Evolutionary conservation across 1,140 invertebrate genomes (phyloP).

Genomic region (Apis cerana): DNA sequence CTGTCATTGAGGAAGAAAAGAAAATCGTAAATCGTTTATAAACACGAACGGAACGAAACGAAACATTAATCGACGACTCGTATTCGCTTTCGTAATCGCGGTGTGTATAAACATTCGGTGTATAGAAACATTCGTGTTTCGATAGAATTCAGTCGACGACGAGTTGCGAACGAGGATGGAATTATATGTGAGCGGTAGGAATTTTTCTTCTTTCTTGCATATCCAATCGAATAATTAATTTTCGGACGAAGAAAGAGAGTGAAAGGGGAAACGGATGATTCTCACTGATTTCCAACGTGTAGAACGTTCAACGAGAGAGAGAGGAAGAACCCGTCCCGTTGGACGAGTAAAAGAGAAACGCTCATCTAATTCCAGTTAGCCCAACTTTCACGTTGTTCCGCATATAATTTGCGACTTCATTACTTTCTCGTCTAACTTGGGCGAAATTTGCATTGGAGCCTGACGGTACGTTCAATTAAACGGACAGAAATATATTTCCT

Average conservation of each 20-base stretch:
- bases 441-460: slow-evolving; percentile 14
- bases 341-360: slow-evolving; percentile 10
- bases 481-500: neutral
- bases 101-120: neutral
- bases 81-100: slow-evolving; percentile 46
- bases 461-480: neutral
- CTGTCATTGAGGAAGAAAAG: too few relatives aligned
- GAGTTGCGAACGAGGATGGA: slow-evolving; percentile 29
- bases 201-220: slow-evolving; percentile 29
- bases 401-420: slow-evolving; percentile 42
- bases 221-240: slow-evolving; percentile 42
- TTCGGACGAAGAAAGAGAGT: neutral
- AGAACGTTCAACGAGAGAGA: neutral
- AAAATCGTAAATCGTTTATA: neutral
- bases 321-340: neutral
- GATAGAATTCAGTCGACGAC: neutral
- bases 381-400: slow-evolving; percentile 34
- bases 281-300: too few relatives aligned
- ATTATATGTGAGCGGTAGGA: slow-evolving; percentile 16
- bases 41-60: neutral
- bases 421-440: slow-evolving; percentile 23
- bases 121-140: neutral
- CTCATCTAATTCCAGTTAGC: slow-evolving; percentile 22
- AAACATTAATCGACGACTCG: neutral
- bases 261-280: too few relatives aligned